A percentile compares a stretch with the other conserved stretches of the same genome.
Evolutionary conservation across 2,888 invertebrate genomes (phyloP).

Genomic region (Drosophila recens): DNA sequence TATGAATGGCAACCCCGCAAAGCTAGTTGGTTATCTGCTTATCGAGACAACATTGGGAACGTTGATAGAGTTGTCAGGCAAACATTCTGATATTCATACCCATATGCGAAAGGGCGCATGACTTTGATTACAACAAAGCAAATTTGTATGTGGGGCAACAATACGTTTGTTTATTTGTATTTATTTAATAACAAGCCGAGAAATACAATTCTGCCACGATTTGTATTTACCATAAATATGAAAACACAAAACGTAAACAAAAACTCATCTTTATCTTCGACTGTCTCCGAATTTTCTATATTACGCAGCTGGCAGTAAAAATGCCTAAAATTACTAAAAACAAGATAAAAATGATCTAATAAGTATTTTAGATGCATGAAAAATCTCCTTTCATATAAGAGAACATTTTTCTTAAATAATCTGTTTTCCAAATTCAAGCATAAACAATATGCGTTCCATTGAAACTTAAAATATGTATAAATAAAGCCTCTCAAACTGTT

Average conservation of each 20-base stretch:
- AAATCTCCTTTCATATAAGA: neutral
- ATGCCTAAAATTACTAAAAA: neutral
- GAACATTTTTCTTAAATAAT: neutral
- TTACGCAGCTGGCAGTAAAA: neutral
- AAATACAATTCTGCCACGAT: conserved; percentile 17
- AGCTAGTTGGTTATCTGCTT: conserved; percentile 28
- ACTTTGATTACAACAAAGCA: conserved; percentile 60
- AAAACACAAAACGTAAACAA: conserved; percentile 18
- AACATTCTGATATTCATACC: conserved; percentile 13
- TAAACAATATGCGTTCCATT: neutral
- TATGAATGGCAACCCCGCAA: conserved; percentile 29
- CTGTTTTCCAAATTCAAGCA: neutral
- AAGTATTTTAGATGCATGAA: neutral
- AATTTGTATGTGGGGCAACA: conserved; percentile 29
- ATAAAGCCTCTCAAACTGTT: neutral
- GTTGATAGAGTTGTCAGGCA: conserved; percentile 52
- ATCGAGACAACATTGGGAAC: conserved; percentile 44
- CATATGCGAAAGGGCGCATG: conserved; percentile 57
- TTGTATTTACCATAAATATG: conserved; percentile 19
- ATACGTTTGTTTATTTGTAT: conserved; percentile 21
- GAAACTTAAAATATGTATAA: neutral
- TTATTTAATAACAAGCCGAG: conserved; percentile 24
- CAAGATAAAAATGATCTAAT: neutral
- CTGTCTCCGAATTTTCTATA: conserved; percentile 22
- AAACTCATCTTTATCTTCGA: conserved; percentile 9